Conservation (phyloP, 2,888 invertebrate genomes). For the Calliopum simillimum region DNA sequence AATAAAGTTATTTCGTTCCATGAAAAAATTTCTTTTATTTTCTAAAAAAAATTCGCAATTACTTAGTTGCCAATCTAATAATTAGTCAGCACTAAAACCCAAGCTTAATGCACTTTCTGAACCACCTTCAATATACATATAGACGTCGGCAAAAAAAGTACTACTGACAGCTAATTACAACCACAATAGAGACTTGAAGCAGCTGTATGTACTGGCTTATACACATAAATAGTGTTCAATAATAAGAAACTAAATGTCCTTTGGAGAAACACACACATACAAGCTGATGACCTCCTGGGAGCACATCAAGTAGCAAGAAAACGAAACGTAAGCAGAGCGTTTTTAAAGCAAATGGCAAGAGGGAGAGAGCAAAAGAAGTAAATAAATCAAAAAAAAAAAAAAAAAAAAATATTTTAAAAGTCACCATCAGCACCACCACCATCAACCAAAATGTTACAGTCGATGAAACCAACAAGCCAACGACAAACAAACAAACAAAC, state of each 20-base stretch:
- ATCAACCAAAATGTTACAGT: too few relatives aligned
- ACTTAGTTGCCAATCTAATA: too few relatives aligned
- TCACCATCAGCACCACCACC: too few relatives aligned
- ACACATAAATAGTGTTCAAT: background rate
- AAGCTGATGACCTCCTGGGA: constrained; percentile 21
- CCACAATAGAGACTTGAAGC: constrained; percentile 21
- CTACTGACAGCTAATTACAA: constrained; percentile 34
- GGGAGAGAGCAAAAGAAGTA: background rate
- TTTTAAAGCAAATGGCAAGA: background rate
- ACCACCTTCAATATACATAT: background rate
- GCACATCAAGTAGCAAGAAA: constrained; percentile 29
- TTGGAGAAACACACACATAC: background rate
- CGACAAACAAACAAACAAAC: background rate
- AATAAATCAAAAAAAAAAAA: background rate
- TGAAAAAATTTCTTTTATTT: too few relatives aligned
- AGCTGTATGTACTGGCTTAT: background rate
- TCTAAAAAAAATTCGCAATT: too few relatives aligned
- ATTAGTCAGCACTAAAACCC: too few relatives aligned
- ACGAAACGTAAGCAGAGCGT: background rate
- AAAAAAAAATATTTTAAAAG: background rate
- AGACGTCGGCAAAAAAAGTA: background rate
- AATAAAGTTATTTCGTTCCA: too few relatives aligned
- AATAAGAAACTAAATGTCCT: constrained; percentile 4
- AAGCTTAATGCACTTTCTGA: too few relatives aligned
- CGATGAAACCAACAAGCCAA: too few relatives aligned